These are phyloP conservation scores for Schizopygopsis pylzovi DNA, from an alignment of 2,797 vertebrate genomes.

Conservation along the genomic window DNA sequence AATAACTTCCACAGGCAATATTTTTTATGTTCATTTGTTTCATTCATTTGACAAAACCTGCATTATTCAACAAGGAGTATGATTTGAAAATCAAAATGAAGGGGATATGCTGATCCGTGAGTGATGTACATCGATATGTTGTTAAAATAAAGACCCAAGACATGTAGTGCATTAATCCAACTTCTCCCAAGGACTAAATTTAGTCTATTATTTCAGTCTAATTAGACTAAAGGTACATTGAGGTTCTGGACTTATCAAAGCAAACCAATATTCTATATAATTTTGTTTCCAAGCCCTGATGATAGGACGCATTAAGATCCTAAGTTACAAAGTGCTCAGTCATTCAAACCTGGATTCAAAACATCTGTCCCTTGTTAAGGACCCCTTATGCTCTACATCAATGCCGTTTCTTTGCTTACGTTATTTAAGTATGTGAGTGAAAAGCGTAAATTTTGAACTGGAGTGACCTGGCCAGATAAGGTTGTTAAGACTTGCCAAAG, in stretches of 20 bases:
- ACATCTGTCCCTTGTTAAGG: background rate
- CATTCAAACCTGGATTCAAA: background rate
- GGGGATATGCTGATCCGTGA: background rate
- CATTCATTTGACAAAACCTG: background rate
- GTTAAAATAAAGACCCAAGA: background rate
- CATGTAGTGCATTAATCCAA: background rate
- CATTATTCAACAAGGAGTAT: background rate
- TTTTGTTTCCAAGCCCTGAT: background rate
- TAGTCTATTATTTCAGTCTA: background rate
- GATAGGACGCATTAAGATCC: background rate
- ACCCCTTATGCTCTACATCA: background rate
- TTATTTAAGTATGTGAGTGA: background rate
- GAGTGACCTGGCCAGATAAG: constrained; percentile 23
- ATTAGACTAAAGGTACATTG: background rate
- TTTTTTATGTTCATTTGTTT: background rate
- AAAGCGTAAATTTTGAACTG: constrained; percentile 16
- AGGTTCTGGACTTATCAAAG: background rate
- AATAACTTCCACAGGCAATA: background rate
- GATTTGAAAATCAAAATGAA: background rate
- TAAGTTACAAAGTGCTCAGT: background rate
- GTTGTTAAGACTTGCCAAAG: constrained; percentile 37
- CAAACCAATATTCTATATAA: background rate
- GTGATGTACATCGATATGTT: background rate
- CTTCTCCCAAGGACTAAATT: background rate
- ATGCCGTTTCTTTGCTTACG: background rate